These are phyloP conservation scores for Parus major DNA, from an alignment of 2,113 vertebrate genomes.

Conservation along the genomic window DNA sequence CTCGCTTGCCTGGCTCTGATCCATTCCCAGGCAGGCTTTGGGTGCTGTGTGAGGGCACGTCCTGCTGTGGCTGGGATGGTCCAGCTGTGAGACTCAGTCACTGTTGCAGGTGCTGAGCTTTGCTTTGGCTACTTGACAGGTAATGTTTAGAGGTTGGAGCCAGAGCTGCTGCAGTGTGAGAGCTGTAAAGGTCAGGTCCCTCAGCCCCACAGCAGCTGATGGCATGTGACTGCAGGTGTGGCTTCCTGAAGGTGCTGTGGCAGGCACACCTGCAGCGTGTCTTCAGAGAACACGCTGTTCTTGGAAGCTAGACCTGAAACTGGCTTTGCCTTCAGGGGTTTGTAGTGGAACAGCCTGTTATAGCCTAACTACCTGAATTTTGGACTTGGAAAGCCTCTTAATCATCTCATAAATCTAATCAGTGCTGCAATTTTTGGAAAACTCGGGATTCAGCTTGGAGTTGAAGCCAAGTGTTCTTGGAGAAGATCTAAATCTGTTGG, in stretches of 20 bases:
- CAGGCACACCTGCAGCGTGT: neutral
- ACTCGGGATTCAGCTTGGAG: neutral
- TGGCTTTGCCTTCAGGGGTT: neutral
- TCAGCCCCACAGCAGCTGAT: neutral
- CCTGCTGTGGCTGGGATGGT: neutral
- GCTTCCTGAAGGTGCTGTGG: neutral
- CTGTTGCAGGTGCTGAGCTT: neutral
- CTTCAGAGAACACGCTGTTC: neutral
- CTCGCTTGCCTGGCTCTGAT: accelerated
- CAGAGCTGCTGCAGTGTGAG: neutral
- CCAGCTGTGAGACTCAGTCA: accelerated
- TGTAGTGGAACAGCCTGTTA: constrained; percentile 21
- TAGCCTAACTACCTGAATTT: neutral
- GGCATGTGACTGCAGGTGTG: neutral
- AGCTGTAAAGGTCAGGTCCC: neutral
- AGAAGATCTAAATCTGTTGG: neutral
- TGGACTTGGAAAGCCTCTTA: constrained; percentile 11
- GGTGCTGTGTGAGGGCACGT: accelerated
- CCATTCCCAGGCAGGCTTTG: accelerated
- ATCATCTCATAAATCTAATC: constrained; percentile 10
- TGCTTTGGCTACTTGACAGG: accelerated
- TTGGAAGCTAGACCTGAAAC: neutral
- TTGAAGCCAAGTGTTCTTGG: neutral
- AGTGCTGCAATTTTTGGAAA: constrained; percentile 21
- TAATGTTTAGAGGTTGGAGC: neutral